Evolutionary conservation across 1,140 invertebrate genomes (phyloP).

Genomic region (Drosophila auraria): DNA sequence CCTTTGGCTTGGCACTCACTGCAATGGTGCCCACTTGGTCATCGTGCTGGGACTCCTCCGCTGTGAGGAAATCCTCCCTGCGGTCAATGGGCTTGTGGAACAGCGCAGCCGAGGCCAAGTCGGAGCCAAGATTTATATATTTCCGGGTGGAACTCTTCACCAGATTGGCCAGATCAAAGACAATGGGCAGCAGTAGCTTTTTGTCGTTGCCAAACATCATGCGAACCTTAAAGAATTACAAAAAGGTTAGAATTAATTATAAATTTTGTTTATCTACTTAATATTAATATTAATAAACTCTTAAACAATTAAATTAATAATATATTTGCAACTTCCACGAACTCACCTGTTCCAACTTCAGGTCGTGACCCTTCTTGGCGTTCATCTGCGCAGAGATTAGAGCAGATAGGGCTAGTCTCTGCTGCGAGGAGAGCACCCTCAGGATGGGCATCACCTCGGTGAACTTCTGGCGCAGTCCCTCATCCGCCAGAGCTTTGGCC

Average conservation of each 20-base stretch:
- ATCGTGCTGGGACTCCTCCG: slow-evolving; percentile 51
- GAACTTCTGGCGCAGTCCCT: slow-evolving; percentile 84
- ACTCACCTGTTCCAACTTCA: slow-evolving; percentile 86
- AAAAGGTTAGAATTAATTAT: no score
- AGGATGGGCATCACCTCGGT: slow-evolving; percentile 88
- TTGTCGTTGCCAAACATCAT: slow-evolving; percentile 87
- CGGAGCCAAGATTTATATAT: slow-evolving; percentile 84
- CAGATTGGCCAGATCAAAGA: slow-evolving; percentile 88
- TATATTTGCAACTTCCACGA: not conserved
- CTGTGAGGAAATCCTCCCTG: slow-evolving; percentile 53
- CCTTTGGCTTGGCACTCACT: slow-evolving; percentile 21
- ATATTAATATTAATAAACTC: not conserved
- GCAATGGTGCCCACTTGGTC: slow-evolving; percentile 66
- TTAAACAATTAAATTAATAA: not conserved
- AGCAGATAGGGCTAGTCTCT: slow-evolving; percentile 87
- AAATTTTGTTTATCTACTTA: no score
- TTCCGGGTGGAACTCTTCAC: slow-evolving; percentile 85
- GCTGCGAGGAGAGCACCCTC: slow-evolving; percentile 87
- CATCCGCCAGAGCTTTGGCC: slow-evolving; percentile 73
- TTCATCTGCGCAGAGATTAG: slow-evolving; percentile 88
- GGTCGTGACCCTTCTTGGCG: slow-evolving; percentile 85
- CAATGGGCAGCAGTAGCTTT: slow-evolving; percentile 88
- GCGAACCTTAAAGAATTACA: slow-evolving; percentile 83
- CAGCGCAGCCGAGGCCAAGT: slow-evolving; percentile 77
- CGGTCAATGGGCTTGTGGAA: slow-evolving; percentile 34